phyloP scores from a whole-genome alignment of 2,797 vertebrate genomes.

The Huso huso region DNA sequence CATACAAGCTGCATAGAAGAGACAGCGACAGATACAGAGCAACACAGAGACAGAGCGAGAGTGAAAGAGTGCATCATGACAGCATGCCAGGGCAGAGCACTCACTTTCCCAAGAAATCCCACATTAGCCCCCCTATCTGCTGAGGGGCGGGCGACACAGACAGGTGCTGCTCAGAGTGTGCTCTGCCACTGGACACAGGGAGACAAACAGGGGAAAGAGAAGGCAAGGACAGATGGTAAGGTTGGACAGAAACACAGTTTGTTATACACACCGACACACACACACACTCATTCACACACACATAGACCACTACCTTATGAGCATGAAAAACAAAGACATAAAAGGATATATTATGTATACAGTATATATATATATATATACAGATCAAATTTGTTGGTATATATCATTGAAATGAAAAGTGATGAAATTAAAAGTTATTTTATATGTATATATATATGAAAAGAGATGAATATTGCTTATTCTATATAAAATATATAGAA shows the following conservation, averaged over 20 bases:
- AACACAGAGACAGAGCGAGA: background rate
- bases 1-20: conserved; percentile 20
- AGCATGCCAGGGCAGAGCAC: conserved; percentile 63
- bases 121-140: conserved; percentile 67
- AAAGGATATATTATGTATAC: too few species aligned
- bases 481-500: too few species aligned
- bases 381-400: too few species aligned
- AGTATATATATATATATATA: too few species aligned
- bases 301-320: background rate
- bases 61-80: conserved; percentile 37
- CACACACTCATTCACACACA: too few species aligned
- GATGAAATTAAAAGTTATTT: too few species aligned
- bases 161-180: conserved; percentile 62
- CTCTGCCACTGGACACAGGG: conserved; percentile 64
- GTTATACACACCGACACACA: too few species aligned
- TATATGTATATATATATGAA: too few species aligned
- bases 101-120: conserved; percentile 70
- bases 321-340: conserved; percentile 12
- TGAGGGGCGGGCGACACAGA: conserved; percentile 55
- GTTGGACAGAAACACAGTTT: conserved; percentile 11
- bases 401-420: too few species aligned
- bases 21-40: conserved; percentile 18
- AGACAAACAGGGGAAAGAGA: conserved; percentile 14
- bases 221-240: conserved; percentile 23
- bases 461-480: too few species aligned